Evolutionary conservation across 2,797 vertebrate species (phyloP), one percentile per base, ranked within the genome.

Genomic region (Sebastes paucispinis): DNA sequence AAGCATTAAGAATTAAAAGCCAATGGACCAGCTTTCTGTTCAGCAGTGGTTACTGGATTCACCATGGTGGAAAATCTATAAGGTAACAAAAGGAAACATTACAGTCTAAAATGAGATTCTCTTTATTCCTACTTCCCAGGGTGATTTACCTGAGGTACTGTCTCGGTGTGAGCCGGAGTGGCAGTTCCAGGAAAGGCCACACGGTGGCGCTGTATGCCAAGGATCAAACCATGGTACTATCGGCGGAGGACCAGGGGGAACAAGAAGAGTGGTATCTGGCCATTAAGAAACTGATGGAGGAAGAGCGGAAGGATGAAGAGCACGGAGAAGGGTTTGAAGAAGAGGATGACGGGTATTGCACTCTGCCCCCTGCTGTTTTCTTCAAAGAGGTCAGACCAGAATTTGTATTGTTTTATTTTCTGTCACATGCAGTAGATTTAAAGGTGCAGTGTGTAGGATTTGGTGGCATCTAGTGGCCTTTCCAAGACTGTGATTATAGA

Each of bases 341-440:
- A 63, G 93, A 94, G 1, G 92, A 93, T 24, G 93, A 94, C 18
- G 93, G 93, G 2, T 95, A 95, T 11, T 93, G 87, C 54, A 94
- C 93, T 65, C 82, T 94, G 34, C 88, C 93, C 1, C 70, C 91
- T 20, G 84, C 86, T 22, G 75, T 87, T 25, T 89, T 85, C 77
- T 92, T 91, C 52, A 94, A 87, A 88, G 93, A 95, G 93, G 94
- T 95, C 22, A n/a, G 85, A 67, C 1, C 10, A 36, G 16, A 24
- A 24, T 24, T 24, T 24, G 24, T 24, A 24, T 27, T 34, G 16
- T 27, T 34, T 29, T 34, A 24, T 69, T 36, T 27, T 62, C 8
- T 1, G 18, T 24, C 16, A 1, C 24, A 29, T 6, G 14, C 20
- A 32, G 18, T 32, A 0, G 9, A 60, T 54, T 25, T 43, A 24